Evolutionary conservation across 2,888 invertebrate genomes (phyloP), one percentile per base, ranked within the genome.

Genomic region (Drosophila meridionalis): DNA sequence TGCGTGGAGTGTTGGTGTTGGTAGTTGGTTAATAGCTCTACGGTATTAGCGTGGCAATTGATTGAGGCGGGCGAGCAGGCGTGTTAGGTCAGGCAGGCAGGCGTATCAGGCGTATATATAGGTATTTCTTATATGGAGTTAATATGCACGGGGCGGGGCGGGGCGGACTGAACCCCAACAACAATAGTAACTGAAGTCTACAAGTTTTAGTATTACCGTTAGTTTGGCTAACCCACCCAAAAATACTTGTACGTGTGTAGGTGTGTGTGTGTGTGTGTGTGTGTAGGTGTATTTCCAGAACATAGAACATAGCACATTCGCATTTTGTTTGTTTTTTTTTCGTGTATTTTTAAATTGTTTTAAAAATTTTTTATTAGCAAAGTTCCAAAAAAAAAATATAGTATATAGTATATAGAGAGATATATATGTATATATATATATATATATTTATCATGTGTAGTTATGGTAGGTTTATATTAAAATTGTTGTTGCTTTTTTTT

Each of bases 291-390:
- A 64, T 69, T 80, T 67, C 83, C 76, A 73, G 69, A 83, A 79
- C 50, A 76, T 80, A 61, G 76, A 69, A 80, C 56, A 76, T 67
- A 52, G 76, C 71, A 80, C 56, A 76, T 68, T 72, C 76, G 67
- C 63, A 73, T 12, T 38, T 47, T 59, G 8, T 63, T 20, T 60
- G n/a, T 38, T 47, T 59, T 14, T 63, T 60, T 79, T 47, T 47
- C 38, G 20, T 63, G 58, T 77, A 64, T 62, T 64, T 47, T 65
- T 79, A 61, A 65, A 61, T 40, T 69, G 67, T 67, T 66, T 52
- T 62, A 76, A 78, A 78, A 81, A 59, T 48, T 76, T 80, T 81
- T 81, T 81, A 81, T 81, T 81, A 71, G 81, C 68, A 81, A 79
- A 82, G 71, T 69, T 81, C 71, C 69, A 76, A 72, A 72, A 69